Evolutionary conservation across 2,797 vertebrate genomes (phyloP), one percentile per base, ranked within the genome.

Genomic region (Chiroxiphia lanceolata): DNA sequence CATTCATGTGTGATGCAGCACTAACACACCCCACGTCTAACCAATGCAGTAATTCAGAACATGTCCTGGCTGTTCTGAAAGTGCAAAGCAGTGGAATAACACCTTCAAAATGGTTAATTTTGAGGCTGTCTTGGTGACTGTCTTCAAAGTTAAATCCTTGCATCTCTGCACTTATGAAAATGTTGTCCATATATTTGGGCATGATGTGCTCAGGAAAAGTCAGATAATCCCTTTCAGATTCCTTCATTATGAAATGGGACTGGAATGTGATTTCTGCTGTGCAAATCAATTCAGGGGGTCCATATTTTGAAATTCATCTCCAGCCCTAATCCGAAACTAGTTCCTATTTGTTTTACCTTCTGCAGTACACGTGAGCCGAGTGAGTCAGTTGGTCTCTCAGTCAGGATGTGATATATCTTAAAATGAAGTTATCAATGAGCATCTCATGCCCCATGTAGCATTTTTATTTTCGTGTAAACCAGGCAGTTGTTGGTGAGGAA

Each of bases 401-500:
- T 44, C 36, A 53, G 42, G 31, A 40, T 34, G 38, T 42, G 27
- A 11, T 26, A 1, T 31, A 22, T 26, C 63, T 63, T 33, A 45
- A 88, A 90, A 44, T 68, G 31, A 77, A 67, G 26, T 38, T 63
- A 40, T 17, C 61, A 22, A 0, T 48, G 31, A 90, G 10, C 40
- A 29, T 64, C 0, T 0, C 8, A 3, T 44, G 33, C 31, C 14
- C 27, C 16, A 1, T 19, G 10, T 10, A n/a, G 21, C 3, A 8
- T 12, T 70, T 92, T 78, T 33, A 18, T 78, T 78, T 93, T 70
- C 7, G 6, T 47, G 23, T 75, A 25, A 77, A 48, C 23, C 5
- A 15, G 29, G 6, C 3, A 59, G 20, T 14, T 91, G 40, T 33
- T 63, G 15, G 31, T 75, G 63, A 84, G 33, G 40, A 51, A 67